Base-by-base conservation (phyloP, 2,888 invertebrate genomes). In the Caradrina kadenii region DNA sequence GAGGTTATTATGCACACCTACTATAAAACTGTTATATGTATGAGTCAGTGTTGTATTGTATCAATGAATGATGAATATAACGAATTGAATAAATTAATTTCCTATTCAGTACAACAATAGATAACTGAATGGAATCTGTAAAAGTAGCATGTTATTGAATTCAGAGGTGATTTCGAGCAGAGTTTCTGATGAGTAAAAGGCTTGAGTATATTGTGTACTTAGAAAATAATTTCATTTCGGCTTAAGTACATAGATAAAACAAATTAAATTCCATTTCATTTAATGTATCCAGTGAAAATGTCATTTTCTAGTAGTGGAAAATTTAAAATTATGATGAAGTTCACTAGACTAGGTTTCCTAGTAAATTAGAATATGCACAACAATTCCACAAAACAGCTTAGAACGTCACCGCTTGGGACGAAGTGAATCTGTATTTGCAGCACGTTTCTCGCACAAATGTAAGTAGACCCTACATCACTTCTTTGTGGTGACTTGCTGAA, bases 41-140 rank as follows among this genome's bases (percentile, higher is more conserved):
- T 80, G 80, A 80, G 13, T 74, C 80, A 74, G 66, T 21, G 10
- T 58, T 54, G 45, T 19, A 60, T 45, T 55, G 26, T 65, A 48
- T 73, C 50, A 80, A 65, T 75, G 67, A 74, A 60, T 65, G 52
- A 59, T 50, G 26, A 53, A 56, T 35, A 10, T 39, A 45, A 48
- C n/a, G 39, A 62, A 52, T 39, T 13, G 39, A 79, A 73, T 50
- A 52, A 48, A 59, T 72, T 72, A 3, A 55, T 72, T 79, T 61
- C 73, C 63, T 79, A 74, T 54, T 26, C 26, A 54, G 45, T 54
- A 45, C 21, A 31, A 31, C 5, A 17, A 15, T 48, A n/a, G 10
- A 45, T 19, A 21, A 21, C 26, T 65, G 31, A n/a, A 64, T 19
- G 10, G 22, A n/a, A 31, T 11, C n/a, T 19, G 19, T 19, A 17